These are phyloP conservation scores for Eupithecia dodoneata DNA, from an alignment of 2,888 invertebrate genomes.

Conservation along the genomic window DNA sequence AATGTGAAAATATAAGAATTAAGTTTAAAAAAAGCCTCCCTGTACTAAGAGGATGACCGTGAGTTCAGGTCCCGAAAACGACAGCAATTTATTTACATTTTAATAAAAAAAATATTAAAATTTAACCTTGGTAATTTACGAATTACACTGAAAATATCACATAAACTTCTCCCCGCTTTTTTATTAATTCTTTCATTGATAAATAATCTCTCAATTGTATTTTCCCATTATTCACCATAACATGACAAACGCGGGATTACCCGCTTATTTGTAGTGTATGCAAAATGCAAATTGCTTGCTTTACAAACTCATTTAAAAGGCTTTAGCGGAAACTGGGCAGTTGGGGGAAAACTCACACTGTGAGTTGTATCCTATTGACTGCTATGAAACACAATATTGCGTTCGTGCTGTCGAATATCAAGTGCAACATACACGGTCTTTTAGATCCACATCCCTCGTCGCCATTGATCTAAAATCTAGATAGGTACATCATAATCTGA, in stretches of 20 bases:
- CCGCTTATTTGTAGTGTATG: constrained; percentile 21
- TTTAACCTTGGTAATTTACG: neutral
- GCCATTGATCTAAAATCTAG: neutral
- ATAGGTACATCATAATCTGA: neutral
- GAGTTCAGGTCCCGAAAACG: too few species aligned
- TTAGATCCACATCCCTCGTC: neutral
- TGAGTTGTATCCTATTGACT: neutral
- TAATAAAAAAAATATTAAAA: too few species aligned
- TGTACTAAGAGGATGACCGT: too few species aligned
- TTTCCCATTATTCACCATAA: constrained; percentile 23
- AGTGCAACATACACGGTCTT: neutral
- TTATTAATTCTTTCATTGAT: constrained; percentile 13
- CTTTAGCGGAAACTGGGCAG: constrained; percentile 16
- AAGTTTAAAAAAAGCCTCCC: too few species aligned
- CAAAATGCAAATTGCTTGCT: constrained; percentile 32
- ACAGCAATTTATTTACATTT: too few species aligned
- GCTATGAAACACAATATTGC: neutral
- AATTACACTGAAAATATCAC: neutral
- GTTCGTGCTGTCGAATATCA: neutral
- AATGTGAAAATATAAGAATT: too few species aligned
- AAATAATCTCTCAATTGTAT: constrained; percentile 23
- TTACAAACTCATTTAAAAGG: constrained; percentile 35
- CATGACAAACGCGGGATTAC: constrained; percentile 27
- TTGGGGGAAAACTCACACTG: neutral
- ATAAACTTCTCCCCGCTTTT: constrained; percentile 10